Base-by-base conservation (phyloP, 2,113 vertebrate genomes). In the Craseonycteris thonglongyai region DNA sequence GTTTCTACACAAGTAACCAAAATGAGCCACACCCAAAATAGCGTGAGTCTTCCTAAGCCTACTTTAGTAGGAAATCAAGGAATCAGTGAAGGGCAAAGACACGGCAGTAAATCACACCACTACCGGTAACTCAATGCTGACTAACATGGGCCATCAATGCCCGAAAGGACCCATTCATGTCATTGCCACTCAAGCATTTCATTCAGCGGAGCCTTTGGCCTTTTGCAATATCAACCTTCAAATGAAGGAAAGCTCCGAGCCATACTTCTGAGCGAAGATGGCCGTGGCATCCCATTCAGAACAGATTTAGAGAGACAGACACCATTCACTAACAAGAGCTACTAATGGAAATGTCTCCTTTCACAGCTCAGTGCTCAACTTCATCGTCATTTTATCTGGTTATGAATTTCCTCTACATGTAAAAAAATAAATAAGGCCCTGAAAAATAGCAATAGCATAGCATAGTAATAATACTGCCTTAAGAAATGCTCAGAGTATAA, bases 401-500 rank as follows among this genome's bases (percentile, higher is more conserved):
- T 89, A 61, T n/a, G 24, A 49, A 63, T 35, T 89, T 90, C 12
- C 66, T 72, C 47, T 81, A 68, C 89, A 76, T 47, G 11, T 51
- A 19, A 16, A 66, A 40, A 58, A 38, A 63, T n/a, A 71, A 38
- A 69, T 56, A 38, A 68, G 28, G 16, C 84, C 69, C 30, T 80
- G 30, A 85, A 59, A 96, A 94, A 90, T 88, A 96, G 93, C 68
- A 71, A 68, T 76, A 93, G 56, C 66, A 68, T 71, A 93, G 58
- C 78, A n/a, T 8, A 49, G 18, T 75, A 74, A 89, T 71, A 87
- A 51, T 71, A 79, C 88, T 94, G 61, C 75, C 86, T 88, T 95
- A 86, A 96, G 88, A 88, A 95, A 95, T 91, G 85, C 92, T 15
- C 56, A n/a, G 71, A 93, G 33, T 24, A n/a, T 80, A 96, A 58